A percentile compares a stretch with the other conserved stretches of the same genome.
Conservation (phyloP, 2,888 invertebrate species). For the Cheilosia scutellata region DNA sequence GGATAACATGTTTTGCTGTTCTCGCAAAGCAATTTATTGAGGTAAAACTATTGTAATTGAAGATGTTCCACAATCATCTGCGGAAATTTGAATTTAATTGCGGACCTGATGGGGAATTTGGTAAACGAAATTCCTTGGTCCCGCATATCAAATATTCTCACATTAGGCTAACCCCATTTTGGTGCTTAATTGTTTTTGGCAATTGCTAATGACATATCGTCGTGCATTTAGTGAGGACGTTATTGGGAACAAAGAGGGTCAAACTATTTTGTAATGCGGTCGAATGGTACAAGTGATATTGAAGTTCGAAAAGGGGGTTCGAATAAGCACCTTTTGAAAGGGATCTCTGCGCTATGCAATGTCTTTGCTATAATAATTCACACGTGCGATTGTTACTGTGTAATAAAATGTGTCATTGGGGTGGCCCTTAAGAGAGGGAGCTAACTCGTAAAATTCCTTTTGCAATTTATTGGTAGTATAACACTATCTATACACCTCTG, state of each 20-base stretch:
- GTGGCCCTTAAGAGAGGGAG: no score
- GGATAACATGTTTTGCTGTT: slow-evolving; percentile 44
- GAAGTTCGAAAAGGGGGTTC: not conserved
- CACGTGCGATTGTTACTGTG: not conserved
- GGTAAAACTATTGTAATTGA: slow-evolving; percentile 72
- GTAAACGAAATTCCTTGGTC: slow-evolving; percentile 26
- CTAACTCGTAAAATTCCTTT: no score
- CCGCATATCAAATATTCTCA: slow-evolving; percentile 54
- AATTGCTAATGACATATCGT: slow-evolving; percentile 50
- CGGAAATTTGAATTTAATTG: slow-evolving; percentile 58
- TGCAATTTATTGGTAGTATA: no score
- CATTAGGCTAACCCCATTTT: slow-evolving; percentile 34
- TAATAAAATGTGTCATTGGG: not conserved
- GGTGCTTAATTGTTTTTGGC: slow-evolving; percentile 55
- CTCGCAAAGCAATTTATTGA: slow-evolving; percentile 68
- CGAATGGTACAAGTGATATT: not conserved
- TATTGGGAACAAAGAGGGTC: not conserved
- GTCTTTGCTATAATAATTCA: not conserved
- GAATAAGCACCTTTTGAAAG: not conserved
- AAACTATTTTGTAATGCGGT: slow-evolving; percentile 1
- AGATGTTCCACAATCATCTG: slow-evolving; percentile 42
- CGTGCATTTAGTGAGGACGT: slow-evolving; percentile 3
- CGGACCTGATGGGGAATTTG: slow-evolving; percentile 16
- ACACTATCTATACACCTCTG: no score
- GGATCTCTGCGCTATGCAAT: not conserved